Conservation (phyloP, 2,113 vertebrate genomes). For the Dendropsophus ebraccatus region DNA sequence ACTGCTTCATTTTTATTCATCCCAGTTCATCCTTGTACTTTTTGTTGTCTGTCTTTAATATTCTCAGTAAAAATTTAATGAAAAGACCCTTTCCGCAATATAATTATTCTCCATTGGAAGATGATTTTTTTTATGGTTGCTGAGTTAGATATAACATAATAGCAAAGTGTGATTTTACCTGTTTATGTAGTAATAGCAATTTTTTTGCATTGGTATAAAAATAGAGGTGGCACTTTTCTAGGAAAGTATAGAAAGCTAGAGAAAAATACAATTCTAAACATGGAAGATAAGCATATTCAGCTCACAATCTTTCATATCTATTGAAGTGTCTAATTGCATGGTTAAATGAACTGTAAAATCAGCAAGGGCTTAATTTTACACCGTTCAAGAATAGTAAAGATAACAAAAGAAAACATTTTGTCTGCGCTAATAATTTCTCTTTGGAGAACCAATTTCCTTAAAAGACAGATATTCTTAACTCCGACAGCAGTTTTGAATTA, state of each 20-base stretch:
- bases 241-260: neutral
- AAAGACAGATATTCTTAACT: slow-evolving; percentile 71
- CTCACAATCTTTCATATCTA: slow-evolving; percentile 76
- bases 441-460: slow-evolving; percentile 72
- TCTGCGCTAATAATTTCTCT: slow-evolving; percentile 66
- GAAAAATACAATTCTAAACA: slow-evolving; percentile 64
- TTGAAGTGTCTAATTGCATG: slow-evolving; percentile 75
- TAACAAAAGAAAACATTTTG: slow-evolving; percentile 68
- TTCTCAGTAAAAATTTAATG: neutral
- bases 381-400: slow-evolving; percentile 70
- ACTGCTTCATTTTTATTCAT: no score
- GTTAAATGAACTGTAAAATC: slow-evolving; percentile 76
- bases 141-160: neutral
- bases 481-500: slow-evolving; percentile 69
- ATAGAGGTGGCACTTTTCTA: neutral
- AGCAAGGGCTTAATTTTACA: slow-evolving; percentile 68
- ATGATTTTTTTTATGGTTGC: neutral
- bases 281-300: slow-evolving; percentile 73
- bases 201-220: slow-evolving; percentile 4
- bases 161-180: neutral
- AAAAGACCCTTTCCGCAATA: neutral
- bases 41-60: neutral
- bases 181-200: neutral
- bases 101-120: neutral
- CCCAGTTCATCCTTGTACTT: no score